Evolutionary conservation across 2,113 vertebrate genomes (phyloP).

Genomic region (Meriones unguiculatus): DNA sequence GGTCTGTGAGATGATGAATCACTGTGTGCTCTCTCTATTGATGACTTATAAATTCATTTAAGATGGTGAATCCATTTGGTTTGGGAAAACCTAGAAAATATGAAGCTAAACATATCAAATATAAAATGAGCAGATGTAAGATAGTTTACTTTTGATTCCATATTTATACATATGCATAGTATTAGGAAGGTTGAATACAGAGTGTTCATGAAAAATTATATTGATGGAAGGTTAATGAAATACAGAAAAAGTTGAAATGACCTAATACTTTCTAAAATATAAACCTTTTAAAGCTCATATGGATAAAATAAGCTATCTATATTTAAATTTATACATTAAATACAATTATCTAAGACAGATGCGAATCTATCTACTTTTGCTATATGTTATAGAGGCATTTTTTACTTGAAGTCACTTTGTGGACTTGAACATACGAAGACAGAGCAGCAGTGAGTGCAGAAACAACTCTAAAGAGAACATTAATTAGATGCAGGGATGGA

Average conservation of each 20-base stretch:
- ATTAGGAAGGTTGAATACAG: background rate
- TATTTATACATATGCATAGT: background rate
- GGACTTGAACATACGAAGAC: too few relatives aligned
- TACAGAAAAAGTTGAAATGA: background rate
- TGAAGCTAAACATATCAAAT: background rate
- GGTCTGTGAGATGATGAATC: constrained; percentile 15
- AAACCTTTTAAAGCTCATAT: background rate
- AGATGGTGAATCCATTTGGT: background rate
- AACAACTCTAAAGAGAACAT: background rate
- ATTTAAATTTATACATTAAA: background rate
- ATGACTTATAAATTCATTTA: constrained; percentile 42
- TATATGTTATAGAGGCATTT: background rate
- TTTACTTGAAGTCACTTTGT: background rate
- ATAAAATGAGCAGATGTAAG: background rate
- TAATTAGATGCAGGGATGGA: background rate
- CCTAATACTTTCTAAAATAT: background rate
- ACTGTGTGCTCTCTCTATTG: background rate
- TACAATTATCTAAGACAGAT: background rate
- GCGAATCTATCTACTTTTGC: background rate
- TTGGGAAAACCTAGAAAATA: background rate
- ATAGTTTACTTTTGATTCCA: background rate
- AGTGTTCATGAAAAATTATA: background rate
- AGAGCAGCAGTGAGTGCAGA: background rate
- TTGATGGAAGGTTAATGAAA: background rate
- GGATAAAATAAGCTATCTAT: background rate